phyloP scores from a whole-genome alignment of 2,888 invertebrate species.

The Buathra laborator region DNA sequence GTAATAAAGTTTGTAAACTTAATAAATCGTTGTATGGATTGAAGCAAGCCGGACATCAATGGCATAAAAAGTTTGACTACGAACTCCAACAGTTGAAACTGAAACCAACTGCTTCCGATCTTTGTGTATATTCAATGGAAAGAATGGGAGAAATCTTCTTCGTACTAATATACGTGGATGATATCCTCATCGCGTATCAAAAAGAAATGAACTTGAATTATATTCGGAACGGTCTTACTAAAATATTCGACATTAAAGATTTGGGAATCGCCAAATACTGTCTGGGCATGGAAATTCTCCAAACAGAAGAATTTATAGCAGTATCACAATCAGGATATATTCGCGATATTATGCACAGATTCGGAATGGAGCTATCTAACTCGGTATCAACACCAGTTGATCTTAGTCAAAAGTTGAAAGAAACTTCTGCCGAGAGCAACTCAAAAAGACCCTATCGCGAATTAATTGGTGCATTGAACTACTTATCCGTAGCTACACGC shows the following conservation, averaged over 20 bases:
- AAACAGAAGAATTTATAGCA: neutral
- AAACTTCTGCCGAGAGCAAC: neutral
- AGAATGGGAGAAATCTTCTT: neutral
- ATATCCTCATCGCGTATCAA: slow-evolving; percentile 32
- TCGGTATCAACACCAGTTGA: slow-evolving; percentile 21
- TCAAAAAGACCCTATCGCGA: slow-evolving; percentile 42
- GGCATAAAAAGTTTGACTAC: slow-evolving; percentile 57
- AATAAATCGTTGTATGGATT: slow-evolving; percentile 69
- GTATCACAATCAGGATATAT: slow-evolving; percentile 20
- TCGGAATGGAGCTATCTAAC: slow-evolving; percentile 33
- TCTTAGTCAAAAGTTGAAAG: slow-evolving; percentile 13
- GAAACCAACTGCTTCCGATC: slow-evolving; percentile 55
- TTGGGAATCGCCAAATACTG: slow-evolving; percentile 15
- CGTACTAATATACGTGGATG: slow-evolving; percentile 44
- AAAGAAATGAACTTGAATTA: slow-evolving; percentile 12
- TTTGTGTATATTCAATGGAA: slow-evolving; percentile 41
- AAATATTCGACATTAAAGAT: slow-evolving; percentile 43
- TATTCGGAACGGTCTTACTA: neutral
- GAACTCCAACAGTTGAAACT: slow-evolving; percentile 35
- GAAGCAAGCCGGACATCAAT: slow-evolving; percentile 66
- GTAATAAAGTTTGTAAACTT: slow-evolving; percentile 65
- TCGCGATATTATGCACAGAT: neutral
- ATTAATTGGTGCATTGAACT: slow-evolving; percentile 42
- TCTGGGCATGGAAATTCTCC: slow-evolving; percentile 8
- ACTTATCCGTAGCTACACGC: slow-evolving; percentile 16